Conservation (phyloP, 2,113 vertebrate genomes). For the Bombycilla garrulus region DNA sequence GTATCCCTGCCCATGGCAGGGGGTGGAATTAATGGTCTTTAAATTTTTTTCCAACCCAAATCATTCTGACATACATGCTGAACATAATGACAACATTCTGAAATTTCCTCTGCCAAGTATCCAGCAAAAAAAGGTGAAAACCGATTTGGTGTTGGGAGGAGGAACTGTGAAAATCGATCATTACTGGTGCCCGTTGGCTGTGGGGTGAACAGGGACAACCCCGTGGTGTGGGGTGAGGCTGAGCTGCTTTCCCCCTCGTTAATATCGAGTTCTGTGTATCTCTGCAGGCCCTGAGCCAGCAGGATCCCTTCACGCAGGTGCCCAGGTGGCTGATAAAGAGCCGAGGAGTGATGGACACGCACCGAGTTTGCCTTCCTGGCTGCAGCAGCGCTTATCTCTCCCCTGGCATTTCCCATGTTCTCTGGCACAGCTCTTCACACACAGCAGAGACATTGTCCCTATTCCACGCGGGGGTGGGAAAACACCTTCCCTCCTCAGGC, state of each 20-base stretch:
- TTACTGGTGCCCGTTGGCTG: accelerated
- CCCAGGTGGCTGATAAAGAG: not conserved
- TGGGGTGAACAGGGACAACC: accelerated
- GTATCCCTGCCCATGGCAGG: not conserved
- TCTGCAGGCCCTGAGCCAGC: not conserved
- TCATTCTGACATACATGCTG: not conserved
- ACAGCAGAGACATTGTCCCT: conserved; percentile 14
- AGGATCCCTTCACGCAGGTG: accelerated
- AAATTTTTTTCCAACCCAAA: not conserved
- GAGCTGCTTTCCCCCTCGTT: not conserved
- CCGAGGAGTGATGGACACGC: not conserved
- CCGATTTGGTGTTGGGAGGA: accelerated
- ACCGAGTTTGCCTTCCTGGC: not conserved
- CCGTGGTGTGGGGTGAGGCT: accelerated
- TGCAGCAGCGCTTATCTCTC: not conserved
- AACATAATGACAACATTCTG: accelerated
- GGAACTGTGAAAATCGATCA: accelerated
- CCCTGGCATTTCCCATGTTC: not conserved
- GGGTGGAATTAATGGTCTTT: accelerated
- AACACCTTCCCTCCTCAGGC: not conserved
- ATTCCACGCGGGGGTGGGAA: not conserved
- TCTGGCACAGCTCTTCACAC: not conserved
- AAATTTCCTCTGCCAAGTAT: not conserved
- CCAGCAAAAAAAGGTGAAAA: not conserved
- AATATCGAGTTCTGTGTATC: accelerated